These are phyloP conservation scores for Pterophyllum scalare DNA, from an alignment of 2,113 vertebrate species.

Conservation along the genomic window DNA sequence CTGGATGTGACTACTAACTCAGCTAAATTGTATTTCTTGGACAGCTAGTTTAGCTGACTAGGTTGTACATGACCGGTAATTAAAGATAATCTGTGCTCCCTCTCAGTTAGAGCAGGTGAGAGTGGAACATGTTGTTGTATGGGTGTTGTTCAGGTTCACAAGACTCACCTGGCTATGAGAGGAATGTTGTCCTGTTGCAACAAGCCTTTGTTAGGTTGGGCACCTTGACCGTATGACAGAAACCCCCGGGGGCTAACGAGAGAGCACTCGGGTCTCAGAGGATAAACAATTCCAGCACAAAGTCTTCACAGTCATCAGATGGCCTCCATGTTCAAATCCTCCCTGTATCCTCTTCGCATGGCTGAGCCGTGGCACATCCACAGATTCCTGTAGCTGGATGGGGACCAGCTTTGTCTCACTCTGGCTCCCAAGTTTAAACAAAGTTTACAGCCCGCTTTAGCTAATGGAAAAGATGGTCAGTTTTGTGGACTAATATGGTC, in stretches of 20 bases:
- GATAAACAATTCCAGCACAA: slow-evolving; percentile 54
- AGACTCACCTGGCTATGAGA: slow-evolving; percentile 66
- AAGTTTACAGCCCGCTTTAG: slow-evolving; percentile 63
- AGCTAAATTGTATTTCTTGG: background rate
- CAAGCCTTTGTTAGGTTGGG: slow-evolving; percentile 62
- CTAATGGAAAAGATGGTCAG: slow-evolving; percentile 71
- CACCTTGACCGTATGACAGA: slow-evolving; percentile 71
- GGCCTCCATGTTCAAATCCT: slow-evolving; percentile 7
- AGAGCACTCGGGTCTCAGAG: slow-evolving; percentile 16
- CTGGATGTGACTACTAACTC: slow-evolving; percentile 5
- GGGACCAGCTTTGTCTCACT: slow-evolving; percentile 44
- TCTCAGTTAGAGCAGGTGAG: slow-evolving; percentile 41
- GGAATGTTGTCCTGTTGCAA: slow-evolving; percentile 78
- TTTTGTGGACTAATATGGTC: slow-evolving; percentile 79
- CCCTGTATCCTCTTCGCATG: background rate
- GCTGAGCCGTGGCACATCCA: slow-evolving; percentile 1
- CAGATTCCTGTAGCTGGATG: slow-evolving; percentile 40
- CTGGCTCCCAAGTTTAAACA: slow-evolving; percentile 53
- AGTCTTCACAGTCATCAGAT: slow-evolving; percentile 3
- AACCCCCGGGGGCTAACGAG: slow-evolving; percentile 25
- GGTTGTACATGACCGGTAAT: background rate
- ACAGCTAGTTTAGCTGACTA: background rate
- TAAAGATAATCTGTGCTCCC: background rate
- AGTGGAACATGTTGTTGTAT: slow-evolving; percentile 37
- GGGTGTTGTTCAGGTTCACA: slow-evolving; percentile 58